Percentiles rank a stretch among this genome's conserved stretches.
phyloP scores from a whole-genome alignment of 2,888 invertebrate genomes.

The Phrixothrix hirtus region DNA sequence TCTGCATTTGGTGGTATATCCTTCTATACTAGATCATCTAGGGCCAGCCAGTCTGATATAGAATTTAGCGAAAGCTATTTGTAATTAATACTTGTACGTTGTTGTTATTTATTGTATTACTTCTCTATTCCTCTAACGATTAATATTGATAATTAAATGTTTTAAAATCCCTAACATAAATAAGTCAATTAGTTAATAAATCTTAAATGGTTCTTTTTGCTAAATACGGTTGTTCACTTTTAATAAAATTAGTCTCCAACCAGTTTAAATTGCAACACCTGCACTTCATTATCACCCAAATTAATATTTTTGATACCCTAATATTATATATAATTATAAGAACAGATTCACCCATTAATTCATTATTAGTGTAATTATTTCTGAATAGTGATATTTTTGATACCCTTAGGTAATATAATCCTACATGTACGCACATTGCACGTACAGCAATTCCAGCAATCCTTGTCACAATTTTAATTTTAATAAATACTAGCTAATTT shows the following conservation, averaged over 20 bases:
- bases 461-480: too few relatives aligned
- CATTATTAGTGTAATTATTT: conserved; percentile 11
- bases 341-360: conserved; percentile 9
- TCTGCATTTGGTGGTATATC: conserved; percentile 74
- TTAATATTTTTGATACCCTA: conserved; percentile 20
- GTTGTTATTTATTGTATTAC: not conserved
- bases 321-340: conserved; percentile 2
- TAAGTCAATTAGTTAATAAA: too few relatives aligned
- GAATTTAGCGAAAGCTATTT: conserved; percentile 89
- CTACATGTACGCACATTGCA: too few relatives aligned
- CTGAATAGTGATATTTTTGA: conserved; percentile 22
- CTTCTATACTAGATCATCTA: conserved; percentile 78
- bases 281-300: conserved; percentile 9
- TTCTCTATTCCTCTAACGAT: not conserved
- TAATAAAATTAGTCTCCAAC: too few relatives aligned
- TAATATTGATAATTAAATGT: not conserved
- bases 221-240: too few relatives aligned
- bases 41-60: conserved; percentile 83
- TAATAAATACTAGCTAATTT: too few relatives aligned
- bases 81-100: conserved; percentile 54
- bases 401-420: conserved; percentile 6
- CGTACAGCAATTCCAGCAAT: too few relatives aligned
- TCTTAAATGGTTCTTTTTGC: too few relatives aligned
- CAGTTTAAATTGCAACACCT: conserved; percentile 11
- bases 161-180: too few relatives aligned